Conservation (phyloP, 2,797 vertebrate genomes). For the Pelochelys cantorii region DNA sequence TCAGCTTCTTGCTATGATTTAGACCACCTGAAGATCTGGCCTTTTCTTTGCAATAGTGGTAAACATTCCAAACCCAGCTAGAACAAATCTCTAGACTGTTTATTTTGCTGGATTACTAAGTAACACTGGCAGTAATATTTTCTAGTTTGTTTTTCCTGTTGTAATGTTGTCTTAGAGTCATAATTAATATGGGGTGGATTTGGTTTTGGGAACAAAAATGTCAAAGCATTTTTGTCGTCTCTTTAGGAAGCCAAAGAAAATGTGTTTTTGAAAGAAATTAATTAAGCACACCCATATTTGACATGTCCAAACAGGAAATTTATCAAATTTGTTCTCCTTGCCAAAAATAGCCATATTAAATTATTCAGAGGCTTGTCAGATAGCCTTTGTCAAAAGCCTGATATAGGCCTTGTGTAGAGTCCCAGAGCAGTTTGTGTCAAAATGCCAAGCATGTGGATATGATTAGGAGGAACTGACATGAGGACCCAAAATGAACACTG, state of each 20-base stretch:
- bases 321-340: constrained; percentile 7
- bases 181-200: constrained; percentile 13
- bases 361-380: background rate
- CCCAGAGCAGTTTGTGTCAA: background rate
- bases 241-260: constrained; percentile 20
- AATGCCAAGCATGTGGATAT: constrained; percentile 17
- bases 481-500: constrained; percentile 35
- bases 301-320: background rate
- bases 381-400: background rate
- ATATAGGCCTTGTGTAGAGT: constrained; percentile 18
- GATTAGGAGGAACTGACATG: constrained; percentile 17
- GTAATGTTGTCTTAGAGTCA: background rate
- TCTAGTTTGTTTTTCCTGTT: constrained; percentile 40
- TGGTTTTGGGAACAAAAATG: background rate
- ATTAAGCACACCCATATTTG: background rate
- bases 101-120: background rate
- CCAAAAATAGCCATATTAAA: constrained; percentile 33
- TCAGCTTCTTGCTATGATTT: background rate
- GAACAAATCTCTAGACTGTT: background rate
- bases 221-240: background rate
- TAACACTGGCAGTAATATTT: background rate
- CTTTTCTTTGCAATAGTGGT: background rate
- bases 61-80: background rate
- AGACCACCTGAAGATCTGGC: background rate
- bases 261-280: constrained; percentile 38